Base-by-base conservation (phyloP, 2,888 invertebrate species). In the Pammene fasciana region DNA sequence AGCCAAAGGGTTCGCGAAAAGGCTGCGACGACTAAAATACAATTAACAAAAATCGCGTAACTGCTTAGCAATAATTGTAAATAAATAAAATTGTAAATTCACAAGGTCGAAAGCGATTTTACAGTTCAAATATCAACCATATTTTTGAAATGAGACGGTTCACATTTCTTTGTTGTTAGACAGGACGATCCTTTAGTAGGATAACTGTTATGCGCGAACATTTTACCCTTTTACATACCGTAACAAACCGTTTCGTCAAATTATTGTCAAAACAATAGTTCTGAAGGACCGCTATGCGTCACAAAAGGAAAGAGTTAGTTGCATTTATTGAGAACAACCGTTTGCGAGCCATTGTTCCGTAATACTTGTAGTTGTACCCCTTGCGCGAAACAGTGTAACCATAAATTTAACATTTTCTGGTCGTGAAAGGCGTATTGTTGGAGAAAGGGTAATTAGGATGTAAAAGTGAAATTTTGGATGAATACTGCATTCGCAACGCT, bases 401-500 rank as follows among this genome's bases (percentile, higher is more conserved):
- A 86, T 91, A 91, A 92, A 92, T 90, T 83, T 74, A 79, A 55
- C 18, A 72, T 81, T 82, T 82, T 81, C 81, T 78, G 73, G 65
- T 71, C 68, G 72, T 76, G 81, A 88, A 88, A 86, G 88, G 84
- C 83, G 83, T 72, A 76, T 81, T 82, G 78, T 80, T 13, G 72
- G 74, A 78, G 84, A 86, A 87, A 83, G 86, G 82, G 89, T 90
- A 88, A 91, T 91, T 90, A 90, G 82, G 83, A 86, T 86, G 87
- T 88, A 91, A 92, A 92, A 92, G 92, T 92, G 91, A 92, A 92
- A 91, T 88, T 78, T 75, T 75, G 71, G 79, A 77, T 79, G 75
- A 73, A 83, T 86, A 82, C 74, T 80, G 65, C 77, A 86, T 89
- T 90, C 73, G 90, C 78, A 76, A 90, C 85, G 90, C 81, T 77